Percentiles rank a stretch among this genome's conserved stretches.
These are phyloP conservation scores for Bambusicola thoracicus DNA, from an alignment of 2,113 vertebrate species.

Conservation along the genomic window DNA sequence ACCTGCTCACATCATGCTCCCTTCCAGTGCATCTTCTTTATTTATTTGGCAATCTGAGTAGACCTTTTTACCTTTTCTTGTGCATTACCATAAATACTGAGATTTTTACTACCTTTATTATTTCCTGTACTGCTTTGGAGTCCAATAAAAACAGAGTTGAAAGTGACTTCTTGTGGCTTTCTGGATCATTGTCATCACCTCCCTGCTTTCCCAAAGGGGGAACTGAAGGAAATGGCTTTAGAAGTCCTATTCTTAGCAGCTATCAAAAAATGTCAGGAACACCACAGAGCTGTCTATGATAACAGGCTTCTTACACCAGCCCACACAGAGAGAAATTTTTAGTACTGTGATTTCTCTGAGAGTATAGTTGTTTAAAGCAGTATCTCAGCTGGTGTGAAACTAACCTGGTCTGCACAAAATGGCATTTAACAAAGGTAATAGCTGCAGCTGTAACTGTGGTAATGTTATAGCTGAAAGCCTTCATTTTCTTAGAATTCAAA, in stretches of 20 bases:
- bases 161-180: neutral
- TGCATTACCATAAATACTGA: neutral
- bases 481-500: neutral
- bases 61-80: neutral
- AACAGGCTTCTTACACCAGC: constrained; percentile 32
- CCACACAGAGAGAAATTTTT: neutral
- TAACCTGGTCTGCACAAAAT: neutral
- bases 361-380: constrained; percentile 9
- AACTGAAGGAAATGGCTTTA: constrained; percentile 37
- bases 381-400: neutral
- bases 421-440: neutral
- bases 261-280: constrained; percentile 36
- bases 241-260: constrained; percentile 44
- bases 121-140: neutral
- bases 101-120: neutral
- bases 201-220: neutral
- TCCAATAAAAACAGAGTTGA: constrained; percentile 6
- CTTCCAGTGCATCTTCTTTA: neutral
- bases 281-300: constrained; percentile 16
- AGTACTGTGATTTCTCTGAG: constrained; percentile 12
- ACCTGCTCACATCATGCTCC: accelerated
- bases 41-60: neutral
- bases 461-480: neutral
- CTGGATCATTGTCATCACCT: neutral
- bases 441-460: neutral